Percentiles rank a stretch among this genome's conserved stretches.
phyloP scores from a whole-genome alignment of 2,113 vertebrate genomes.

The Aspidoscelis tigris region DNA sequence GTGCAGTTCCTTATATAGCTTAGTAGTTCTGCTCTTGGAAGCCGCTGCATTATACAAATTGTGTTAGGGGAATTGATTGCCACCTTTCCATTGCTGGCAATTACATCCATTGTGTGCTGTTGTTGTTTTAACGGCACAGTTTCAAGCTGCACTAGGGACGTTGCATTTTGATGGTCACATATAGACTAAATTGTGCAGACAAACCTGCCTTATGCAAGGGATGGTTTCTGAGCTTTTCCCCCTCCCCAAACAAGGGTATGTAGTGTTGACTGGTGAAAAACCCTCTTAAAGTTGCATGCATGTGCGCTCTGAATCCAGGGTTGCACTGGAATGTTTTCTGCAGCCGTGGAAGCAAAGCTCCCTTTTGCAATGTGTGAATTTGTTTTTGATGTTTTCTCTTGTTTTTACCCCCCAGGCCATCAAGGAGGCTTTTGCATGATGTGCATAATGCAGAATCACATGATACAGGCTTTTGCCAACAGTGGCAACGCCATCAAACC shows the following conservation, averaged over 20 bases:
- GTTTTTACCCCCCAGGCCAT: constrained; percentile 79
- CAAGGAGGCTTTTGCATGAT: constrained; percentile 96
- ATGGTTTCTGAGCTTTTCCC: too few species aligned
- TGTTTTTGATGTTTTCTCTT: accelerated
- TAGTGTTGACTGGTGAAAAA: not conserved
- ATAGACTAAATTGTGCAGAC: too few species aligned
- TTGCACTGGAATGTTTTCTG: not conserved
- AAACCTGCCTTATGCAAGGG: too few species aligned
- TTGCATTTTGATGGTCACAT: too few species aligned
- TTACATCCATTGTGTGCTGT: too few species aligned
- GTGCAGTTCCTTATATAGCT: too few species aligned
- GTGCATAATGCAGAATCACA: constrained; percentile 96
- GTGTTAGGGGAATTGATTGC: too few species aligned
- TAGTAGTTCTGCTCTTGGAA: too few species aligned
- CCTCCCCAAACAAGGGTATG: not conserved
- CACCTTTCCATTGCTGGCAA: too few species aligned
- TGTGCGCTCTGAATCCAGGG: not conserved
- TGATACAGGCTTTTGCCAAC: constrained; percentile 93
- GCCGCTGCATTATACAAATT: too few species aligned
- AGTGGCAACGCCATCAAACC: constrained; percentile 94
- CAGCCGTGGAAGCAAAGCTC: not conserved
- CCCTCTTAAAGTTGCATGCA: not conserved
- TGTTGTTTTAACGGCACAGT: too few species aligned
- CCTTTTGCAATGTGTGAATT: not conserved
- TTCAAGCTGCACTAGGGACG: too few species aligned